phyloP scores from a whole-genome alignment of 2,888 invertebrate genomes.

The Gortyna flavago region DNA sequence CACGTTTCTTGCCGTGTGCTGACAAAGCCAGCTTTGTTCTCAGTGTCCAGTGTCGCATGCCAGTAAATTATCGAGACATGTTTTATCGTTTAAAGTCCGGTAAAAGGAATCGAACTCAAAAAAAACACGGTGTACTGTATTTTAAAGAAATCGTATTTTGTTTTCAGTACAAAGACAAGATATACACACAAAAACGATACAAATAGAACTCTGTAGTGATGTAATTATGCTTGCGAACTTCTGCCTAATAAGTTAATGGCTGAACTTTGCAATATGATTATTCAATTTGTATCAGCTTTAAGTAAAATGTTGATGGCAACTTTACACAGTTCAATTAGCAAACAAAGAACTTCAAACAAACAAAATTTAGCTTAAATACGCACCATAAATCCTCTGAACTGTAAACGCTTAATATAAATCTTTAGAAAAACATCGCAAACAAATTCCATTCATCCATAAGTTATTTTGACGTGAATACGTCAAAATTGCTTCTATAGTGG shows the following conservation, averaged over 20 bases:
- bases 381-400: constrained; percentile 8
- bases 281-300: constrained; percentile 20
- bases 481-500: no score
- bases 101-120: constrained; percentile 9
- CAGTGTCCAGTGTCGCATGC: constrained; percentile 28
- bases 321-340: constrained; percentile 40
- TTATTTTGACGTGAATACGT: background rate
- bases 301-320: constrained; percentile 26
- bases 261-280: constrained; percentile 39
- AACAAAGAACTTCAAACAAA: constrained; percentile 22
- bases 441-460: constrained; percentile 9
- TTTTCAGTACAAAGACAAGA: background rate
- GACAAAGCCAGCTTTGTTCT: constrained; percentile 49
- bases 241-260: constrained; percentile 7
- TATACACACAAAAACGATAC: background rate
- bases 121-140: background rate
- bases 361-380: constrained; percentile 9
- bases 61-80: constrained; percentile 40
- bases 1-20: constrained; percentile 55
- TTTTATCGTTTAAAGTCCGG: constrained; percentile 23
- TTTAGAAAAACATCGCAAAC: constrained; percentile 14
- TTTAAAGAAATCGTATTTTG: constrained; percentile 5
- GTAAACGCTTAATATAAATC: constrained; percentile 18
- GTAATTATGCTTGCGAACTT: constrained; percentile 15
- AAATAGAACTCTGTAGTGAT: constrained; percentile 13